These are phyloP conservation scores for Drosophila infuscata DNA, from an alignment of 2,888 invertebrate species.

Conservation along the genomic window DNA sequence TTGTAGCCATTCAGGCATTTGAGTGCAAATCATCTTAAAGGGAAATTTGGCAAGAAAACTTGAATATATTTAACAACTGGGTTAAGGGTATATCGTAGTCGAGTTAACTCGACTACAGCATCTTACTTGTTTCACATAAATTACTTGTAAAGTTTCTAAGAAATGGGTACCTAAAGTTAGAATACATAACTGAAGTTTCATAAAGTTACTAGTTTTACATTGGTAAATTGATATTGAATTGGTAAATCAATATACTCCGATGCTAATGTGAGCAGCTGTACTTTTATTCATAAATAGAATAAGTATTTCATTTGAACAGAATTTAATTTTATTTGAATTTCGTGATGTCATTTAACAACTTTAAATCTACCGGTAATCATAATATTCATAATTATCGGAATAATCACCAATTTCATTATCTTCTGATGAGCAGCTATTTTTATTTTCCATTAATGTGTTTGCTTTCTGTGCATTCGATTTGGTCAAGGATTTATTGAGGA, in stretches of 20 bases:
- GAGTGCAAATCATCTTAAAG: too few species aligned
- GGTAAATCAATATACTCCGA: not conserved
- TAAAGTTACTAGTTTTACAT: not conserved
- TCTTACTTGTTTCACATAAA: not conserved
- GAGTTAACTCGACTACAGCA: too few species aligned
- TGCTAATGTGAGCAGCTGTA: too few species aligned
- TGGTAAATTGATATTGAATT: too few species aligned
- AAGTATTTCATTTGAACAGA: not conserved
- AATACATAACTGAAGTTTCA: not conserved
- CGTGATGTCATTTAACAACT: not conserved
- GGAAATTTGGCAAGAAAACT: too few species aligned
- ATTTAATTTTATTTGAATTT: not conserved
- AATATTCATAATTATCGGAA: not conserved
- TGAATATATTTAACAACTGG: too few species aligned
- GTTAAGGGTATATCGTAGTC: too few species aligned
- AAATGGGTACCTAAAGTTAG: not conserved
- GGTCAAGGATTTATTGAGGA: not conserved
- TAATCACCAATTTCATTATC: not conserved
- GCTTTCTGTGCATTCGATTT: conserved; percentile 3
- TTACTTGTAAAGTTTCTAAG: not conserved
- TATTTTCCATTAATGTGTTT: not conserved
- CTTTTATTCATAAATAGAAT: not conserved
- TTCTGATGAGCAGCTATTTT: not conserved
- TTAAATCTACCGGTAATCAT: not conserved
- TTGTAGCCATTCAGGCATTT: too few species aligned